These are phyloP conservation scores for Gymnorhina tibicen DNA, from an alignment of 2,113 vertebrate species.

Conservation along the genomic window DNA sequence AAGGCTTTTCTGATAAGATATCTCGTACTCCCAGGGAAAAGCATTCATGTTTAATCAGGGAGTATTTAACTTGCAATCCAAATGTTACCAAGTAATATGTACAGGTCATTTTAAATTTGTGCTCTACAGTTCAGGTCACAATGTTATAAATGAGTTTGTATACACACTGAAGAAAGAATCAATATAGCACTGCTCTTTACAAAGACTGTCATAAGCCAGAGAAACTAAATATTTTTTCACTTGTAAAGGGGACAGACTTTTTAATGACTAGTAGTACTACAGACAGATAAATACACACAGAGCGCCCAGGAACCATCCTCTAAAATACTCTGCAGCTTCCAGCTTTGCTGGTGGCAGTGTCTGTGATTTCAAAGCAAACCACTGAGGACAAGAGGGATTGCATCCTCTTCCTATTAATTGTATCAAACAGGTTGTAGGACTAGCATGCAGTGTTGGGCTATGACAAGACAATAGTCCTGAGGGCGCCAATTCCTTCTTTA, in stretches of 20 bases:
- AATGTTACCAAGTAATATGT: slow-evolving; percentile 49
- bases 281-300: not conserved
- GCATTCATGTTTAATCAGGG: slow-evolving; percentile 53
- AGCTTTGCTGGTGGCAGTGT: not conserved
- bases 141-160: slow-evolving; percentile 61
- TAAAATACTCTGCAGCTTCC: not conserved
- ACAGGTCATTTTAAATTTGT: slow-evolving; percentile 53
- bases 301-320: not conserved
- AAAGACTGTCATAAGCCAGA: slow-evolving; percentile 19
- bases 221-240: slow-evolving; percentile 36
- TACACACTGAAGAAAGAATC: slow-evolving; percentile 46
- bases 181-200: not conserved
- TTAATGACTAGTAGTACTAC: not conserved
- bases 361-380: not conserved
- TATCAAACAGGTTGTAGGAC: not conserved
- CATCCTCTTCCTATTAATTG: not conserved
- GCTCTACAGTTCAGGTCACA: slow-evolving; percentile 33
- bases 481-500: rapidly evolving
- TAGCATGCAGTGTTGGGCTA: too few relatives aligned
- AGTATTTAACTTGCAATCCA: slow-evolving; percentile 66
- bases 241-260: not conserved
- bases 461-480: not conserved
- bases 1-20: slow-evolving; percentile 62
- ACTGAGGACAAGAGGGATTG: not conserved
- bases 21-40: slow-evolving; percentile 45